These are phyloP conservation scores for Eonycteris spelaea DNA, from an alignment of 2,113 vertebrate genomes.

Conservation along the genomic window DNA sequence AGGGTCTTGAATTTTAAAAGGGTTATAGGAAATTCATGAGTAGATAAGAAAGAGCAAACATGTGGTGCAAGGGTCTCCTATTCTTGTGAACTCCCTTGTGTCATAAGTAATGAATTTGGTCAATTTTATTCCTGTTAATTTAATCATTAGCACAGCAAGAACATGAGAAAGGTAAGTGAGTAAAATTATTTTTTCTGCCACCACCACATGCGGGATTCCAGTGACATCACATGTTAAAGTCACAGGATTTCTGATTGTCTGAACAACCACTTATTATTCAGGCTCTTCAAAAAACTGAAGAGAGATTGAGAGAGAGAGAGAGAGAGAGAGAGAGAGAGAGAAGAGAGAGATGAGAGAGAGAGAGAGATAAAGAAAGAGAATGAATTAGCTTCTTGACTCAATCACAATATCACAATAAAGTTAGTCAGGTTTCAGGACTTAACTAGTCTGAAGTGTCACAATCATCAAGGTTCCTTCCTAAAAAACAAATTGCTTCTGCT, in stretches of 20 bases:
- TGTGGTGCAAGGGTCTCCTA: not conserved
- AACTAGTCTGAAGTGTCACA: not conserved
- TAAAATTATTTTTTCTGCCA: too few species aligned
- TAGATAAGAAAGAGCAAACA: not conserved
- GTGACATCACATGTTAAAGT: slow-evolving; percentile 90
- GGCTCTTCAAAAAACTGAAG: slow-evolving; percentile 89
- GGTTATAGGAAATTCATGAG: not conserved
- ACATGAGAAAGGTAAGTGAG: too few species aligned
- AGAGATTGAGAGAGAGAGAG: not conserved
- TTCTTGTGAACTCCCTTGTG: too few species aligned
- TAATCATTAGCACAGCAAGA: too few species aligned
- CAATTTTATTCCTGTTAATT: too few species aligned
- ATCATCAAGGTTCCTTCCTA: not conserved
- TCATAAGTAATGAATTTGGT: too few species aligned
- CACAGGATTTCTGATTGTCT: slow-evolving; percentile 89
- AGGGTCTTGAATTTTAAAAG: not conserved
- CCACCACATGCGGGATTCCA: slow-evolving; percentile 90
- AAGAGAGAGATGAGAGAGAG: not conserved
- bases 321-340: too few species aligned
- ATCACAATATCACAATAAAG: not conserved
- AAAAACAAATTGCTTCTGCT: not conserved
- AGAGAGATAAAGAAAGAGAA: too few species aligned
- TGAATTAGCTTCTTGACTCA: not conserved
- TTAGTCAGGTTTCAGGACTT: not conserved
- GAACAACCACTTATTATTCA: slow-evolving; percentile 83